Conservation (phyloP, 2,113 vertebrate genomes). For the Microcebus griseorufus region DNA sequence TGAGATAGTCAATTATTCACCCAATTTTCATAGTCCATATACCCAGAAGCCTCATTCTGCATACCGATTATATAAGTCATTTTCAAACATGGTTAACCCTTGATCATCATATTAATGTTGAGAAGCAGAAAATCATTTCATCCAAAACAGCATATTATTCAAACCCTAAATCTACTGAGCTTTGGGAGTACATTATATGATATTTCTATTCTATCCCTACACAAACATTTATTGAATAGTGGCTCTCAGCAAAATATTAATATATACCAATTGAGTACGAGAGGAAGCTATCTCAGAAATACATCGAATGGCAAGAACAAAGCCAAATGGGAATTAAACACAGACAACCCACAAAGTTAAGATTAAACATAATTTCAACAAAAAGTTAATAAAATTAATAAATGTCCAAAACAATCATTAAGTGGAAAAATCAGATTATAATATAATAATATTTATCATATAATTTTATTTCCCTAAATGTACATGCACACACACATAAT, state of each 20-base stretch:
- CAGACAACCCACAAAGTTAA: neutral
- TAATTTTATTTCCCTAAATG: neutral
- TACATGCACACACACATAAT: neutral
- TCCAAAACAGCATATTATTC: neutral
- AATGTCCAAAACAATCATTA: neutral
- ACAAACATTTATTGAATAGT: neutral
- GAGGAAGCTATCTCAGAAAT: conserved; percentile 8
- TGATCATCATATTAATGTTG: conserved; percentile 40
- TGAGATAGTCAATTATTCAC: conserved; percentile 65
- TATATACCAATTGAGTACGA: neutral
- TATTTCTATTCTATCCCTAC: neutral
- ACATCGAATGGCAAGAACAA: neutral
- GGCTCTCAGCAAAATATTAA: neutral
- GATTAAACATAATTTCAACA: neutral
- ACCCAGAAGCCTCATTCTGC: conserved; percentile 35
- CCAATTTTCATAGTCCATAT: conserved; percentile 20
- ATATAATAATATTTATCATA: neutral
- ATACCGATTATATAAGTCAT: conserved; percentile 20
- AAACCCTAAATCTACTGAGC: neutral
- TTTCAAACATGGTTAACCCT: neutral
- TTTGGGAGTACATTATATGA: neutral
- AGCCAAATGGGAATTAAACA: conserved; percentile 29
- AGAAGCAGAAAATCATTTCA: neutral
- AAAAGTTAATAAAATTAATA: neutral
- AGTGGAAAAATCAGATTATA: neutral